phyloP scores from a whole-genome alignment of 2,888 invertebrate genomes.

The Limnephilus lunatus region DNA sequence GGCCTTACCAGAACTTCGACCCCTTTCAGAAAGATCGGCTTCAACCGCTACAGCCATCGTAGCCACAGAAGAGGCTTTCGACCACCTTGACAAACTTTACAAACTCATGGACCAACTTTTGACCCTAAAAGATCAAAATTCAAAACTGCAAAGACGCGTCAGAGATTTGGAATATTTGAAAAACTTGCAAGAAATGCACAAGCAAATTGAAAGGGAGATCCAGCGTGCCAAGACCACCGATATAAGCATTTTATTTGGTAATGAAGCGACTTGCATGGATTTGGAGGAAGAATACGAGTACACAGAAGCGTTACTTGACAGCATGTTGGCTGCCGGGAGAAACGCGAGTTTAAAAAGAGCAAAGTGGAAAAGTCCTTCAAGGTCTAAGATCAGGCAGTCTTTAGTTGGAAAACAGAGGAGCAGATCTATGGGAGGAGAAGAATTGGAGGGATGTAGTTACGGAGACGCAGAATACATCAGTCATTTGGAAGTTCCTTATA shows the following conservation, averaged over 20 bases:
- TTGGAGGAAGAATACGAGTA: conserved; percentile 81
- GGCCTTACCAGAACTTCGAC: conserved; percentile 70
- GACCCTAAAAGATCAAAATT: conserved; percentile 84
- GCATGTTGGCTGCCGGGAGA: conserved; percentile 78
- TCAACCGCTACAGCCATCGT: conserved; percentile 78
- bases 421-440: conserved; percentile 82
- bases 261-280: conserved; percentile 77
- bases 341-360: conserved; percentile 76
- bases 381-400: conserved; percentile 75
- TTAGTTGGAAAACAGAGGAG: conserved; percentile 80
- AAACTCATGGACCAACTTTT: conserved; percentile 87
- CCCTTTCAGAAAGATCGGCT: conserved; percentile 76
- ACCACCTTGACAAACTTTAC: conserved; percentile 88
- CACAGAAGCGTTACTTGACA: conserved; percentile 80
- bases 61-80: conserved; percentile 82
- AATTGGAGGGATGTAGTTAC: conserved; percentile 73
- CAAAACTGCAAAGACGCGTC: conserved; percentile 81
- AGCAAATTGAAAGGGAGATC: conserved; percentile 74
- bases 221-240: conserved; percentile 71
- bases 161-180: conserved; percentile 85
- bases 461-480: conserved; percentile 67
- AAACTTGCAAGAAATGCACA: conserved; percentile 80
- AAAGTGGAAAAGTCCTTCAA: conserved; percentile 73
- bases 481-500: conserved; percentile 60
- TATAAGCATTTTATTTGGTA: conserved; percentile 72